phyloP scores from a whole-genome alignment of 2,888 invertebrate species.

The Rhingia rostrata region DNA sequence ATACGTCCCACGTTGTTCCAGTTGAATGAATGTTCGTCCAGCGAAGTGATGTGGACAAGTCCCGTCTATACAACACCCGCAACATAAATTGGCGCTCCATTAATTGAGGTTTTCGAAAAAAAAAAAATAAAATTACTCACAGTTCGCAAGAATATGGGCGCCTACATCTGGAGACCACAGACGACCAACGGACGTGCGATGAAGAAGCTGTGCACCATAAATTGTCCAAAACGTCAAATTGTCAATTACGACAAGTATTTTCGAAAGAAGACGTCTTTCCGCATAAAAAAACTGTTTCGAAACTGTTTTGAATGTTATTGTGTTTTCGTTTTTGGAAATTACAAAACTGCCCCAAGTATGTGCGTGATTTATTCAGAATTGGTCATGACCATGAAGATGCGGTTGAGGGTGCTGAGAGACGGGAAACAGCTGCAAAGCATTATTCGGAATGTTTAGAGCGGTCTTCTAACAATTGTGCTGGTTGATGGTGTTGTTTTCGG shows the following conservation, averaged over 20 bases:
- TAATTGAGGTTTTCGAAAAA: neutral
- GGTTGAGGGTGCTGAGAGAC: slow-evolving; percentile 1
- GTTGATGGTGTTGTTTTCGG: neutral
- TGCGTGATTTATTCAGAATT: slow-evolving; percentile 8
- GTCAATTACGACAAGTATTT: slow-evolving; percentile 1
- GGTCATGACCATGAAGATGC: slow-evolving; percentile 30
- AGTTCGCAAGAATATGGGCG: slow-evolving; percentile 15
- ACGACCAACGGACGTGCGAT: too few relatives aligned
- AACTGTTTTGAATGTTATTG: neutral
- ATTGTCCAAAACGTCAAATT: slow-evolving; percentile 12
- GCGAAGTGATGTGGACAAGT: too few relatives aligned
- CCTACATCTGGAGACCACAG: neutral
- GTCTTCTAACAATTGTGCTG: neutral
- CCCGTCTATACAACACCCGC: too few relatives aligned
- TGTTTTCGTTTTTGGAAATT: too few relatives aligned
- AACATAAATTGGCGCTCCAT: neutral
- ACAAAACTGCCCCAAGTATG: neutral
- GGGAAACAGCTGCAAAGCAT: slow-evolving; percentile 18
- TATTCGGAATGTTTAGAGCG: neutral
- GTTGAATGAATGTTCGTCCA: too few relatives aligned
- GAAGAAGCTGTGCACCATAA: neutral
- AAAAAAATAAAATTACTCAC: too few relatives aligned
- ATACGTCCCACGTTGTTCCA: too few relatives aligned
- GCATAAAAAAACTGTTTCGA: neutral
- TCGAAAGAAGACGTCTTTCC: neutral